Conservation (phyloP, 2,888 invertebrate species). For the Gasteruption jaculator region DNA sequence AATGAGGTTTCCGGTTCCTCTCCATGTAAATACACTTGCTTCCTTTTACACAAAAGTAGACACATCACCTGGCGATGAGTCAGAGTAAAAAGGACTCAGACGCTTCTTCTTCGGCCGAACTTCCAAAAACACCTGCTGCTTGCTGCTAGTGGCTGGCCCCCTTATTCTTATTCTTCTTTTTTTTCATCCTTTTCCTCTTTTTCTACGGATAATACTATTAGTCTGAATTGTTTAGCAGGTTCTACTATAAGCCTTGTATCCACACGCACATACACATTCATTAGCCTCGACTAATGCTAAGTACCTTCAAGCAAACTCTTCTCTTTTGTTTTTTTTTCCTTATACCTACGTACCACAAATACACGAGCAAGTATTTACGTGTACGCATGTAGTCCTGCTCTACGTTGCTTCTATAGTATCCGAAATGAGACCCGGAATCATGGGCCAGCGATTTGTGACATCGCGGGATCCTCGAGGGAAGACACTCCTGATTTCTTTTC, state of each 20-base stretch:
- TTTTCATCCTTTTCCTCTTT: no score
- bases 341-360: background rate
- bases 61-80: slow-evolving; percentile 46
- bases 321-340: background rate
- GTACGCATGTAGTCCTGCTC: no score
- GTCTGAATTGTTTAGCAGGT: slow-evolving; percentile 37
- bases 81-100: slow-evolving; percentile 36
- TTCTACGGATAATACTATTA: no score
- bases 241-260: slow-evolving; percentile 32
- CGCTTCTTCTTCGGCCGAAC: no score
- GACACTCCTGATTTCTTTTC: slow-evolving; percentile 15
- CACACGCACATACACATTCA: slow-evolving; percentile 17
- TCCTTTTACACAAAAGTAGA: slow-evolving; percentile 18
- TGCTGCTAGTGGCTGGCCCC: no score
- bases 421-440: slow-evolving; percentile 43
- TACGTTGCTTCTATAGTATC: slow-evolving; percentile 34
- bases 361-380: no score
- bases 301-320: background rate
- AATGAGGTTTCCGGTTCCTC: slow-evolving; percentile 38
- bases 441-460: slow-evolving; percentile 43
- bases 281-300: background rate
- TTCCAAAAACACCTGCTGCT: slow-evolving; percentile 42
- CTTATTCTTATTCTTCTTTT: no score
- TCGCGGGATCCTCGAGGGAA: slow-evolving; percentile 26
- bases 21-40: no score